A percentile compares a stretch with the other conserved stretches of the same genome.
Conservation (phyloP, 2,888 invertebrate genomes). For the Diaprepes abbreviatus region DNA sequence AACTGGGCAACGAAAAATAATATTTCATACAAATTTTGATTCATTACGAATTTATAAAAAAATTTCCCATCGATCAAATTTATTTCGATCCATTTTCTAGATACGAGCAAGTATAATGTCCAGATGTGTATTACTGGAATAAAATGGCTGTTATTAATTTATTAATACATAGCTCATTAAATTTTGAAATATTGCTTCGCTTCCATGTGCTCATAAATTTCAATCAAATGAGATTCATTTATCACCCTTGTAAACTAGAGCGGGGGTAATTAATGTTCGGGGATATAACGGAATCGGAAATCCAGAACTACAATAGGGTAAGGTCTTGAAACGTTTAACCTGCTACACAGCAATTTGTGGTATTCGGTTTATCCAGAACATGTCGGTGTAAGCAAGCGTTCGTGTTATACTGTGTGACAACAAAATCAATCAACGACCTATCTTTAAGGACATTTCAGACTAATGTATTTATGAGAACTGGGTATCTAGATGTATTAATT, state of each 20-base stretch:
- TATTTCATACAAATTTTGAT: too few species aligned
- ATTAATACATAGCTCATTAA: not conserved
- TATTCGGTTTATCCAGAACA: constrained; percentile 2
- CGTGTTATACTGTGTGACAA: not conserved
- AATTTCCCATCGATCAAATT: too few species aligned
- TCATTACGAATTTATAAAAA: too few species aligned
- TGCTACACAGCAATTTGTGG: not conserved
- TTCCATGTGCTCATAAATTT: constrained; percentile 12
- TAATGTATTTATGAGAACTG: too few species aligned
- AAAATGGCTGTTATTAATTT: too few species aligned
- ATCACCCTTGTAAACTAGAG: not conserved
- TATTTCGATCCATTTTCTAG: too few species aligned
- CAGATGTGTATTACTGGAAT: too few species aligned
- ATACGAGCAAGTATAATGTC: too few species aligned
- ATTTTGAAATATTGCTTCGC: not conserved
- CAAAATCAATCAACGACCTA: too few species aligned
- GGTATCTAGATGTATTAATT: too few species aligned
- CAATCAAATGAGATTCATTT: not conserved
- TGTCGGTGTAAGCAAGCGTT: not conserved
- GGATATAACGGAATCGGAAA: constrained; percentile 9
- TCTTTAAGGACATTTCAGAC: too few species aligned
- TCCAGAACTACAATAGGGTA: not conserved
- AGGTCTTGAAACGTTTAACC: constrained; percentile 7
- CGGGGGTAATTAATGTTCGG: constrained; percentile 15
- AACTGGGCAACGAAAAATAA: too few species aligned